A percentile compares a stretch with the other conserved stretches of the same genome.
These are phyloP conservation scores for Percina caprodes DNA, from an alignment of 2,113 vertebrate genomes.

Conservation along the genomic window DNA sequence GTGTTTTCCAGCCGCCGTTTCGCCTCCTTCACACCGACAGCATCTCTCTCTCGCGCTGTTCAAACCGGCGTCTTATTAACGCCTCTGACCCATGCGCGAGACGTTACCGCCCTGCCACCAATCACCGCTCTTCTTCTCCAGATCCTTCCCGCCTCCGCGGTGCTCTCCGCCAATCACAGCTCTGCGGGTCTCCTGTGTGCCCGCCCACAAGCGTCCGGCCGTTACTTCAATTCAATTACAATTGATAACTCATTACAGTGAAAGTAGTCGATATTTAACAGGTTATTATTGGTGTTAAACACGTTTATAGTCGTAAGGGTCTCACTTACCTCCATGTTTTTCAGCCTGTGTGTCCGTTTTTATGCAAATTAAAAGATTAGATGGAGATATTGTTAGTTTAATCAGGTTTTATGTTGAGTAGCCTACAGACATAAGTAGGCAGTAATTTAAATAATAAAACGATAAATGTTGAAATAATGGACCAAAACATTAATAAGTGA, in stretches of 20 bases:
- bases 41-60: conserved; percentile 70
- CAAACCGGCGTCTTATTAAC: conserved; percentile 83
- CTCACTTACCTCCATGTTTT: background rate
- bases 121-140: conserved; percentile 73
- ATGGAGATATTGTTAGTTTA: background rate
- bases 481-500: too few relatives aligned
- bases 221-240: conserved; percentile 5
- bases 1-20: background rate
- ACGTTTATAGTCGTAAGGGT: too few relatives aligned
- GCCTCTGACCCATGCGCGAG: conserved; percentile 79
- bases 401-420: too few relatives aligned
- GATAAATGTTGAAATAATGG: too few relatives aligned
- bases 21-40: background rate
- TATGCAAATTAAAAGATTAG: background rate
- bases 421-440: too few relatives aligned
- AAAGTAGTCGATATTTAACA: conserved; percentile 22
- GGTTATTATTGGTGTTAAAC: conserved; percentile 19
- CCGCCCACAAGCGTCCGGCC: conserved; percentile 14
- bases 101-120: conserved; percentile 83
- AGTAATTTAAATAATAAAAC: too few relatives aligned
- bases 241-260: background rate
- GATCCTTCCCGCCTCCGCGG: conserved; percentile 65
- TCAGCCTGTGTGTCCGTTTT: background rate
- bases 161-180: conserved; percentile 42
- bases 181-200: background rate